Percentiles rank a stretch among this genome's conserved stretches.
phyloP scores from a whole-genome alignment of 1,140 invertebrate species.

The Drosophila ficusphila region DNA sequence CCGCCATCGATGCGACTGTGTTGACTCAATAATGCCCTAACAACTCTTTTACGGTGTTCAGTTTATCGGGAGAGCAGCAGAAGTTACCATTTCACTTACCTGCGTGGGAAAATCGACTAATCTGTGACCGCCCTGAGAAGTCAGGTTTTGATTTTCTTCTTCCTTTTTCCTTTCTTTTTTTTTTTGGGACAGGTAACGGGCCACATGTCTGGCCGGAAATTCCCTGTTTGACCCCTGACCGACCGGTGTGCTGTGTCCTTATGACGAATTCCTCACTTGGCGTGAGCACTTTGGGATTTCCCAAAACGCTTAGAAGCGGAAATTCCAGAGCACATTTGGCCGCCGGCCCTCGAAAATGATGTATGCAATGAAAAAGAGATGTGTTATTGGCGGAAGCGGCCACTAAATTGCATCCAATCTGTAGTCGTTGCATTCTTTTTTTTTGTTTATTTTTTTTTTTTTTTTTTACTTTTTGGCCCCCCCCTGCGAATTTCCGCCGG shows the following conservation, averaged over 20 bases:
- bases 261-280: constrained; percentile 76
- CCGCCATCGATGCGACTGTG: constrained; percentile 30
- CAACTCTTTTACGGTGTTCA: constrained; percentile 51
- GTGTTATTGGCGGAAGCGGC: constrained; percentile 51
- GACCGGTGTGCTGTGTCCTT: constrained; percentile 49
- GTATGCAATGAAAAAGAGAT: constrained; percentile 44
- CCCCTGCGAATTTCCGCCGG: constrained; percentile 41
- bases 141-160: constrained; percentile 48
- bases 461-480: too few relatives aligned
- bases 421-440: constrained; percentile 18
- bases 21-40: constrained; percentile 46
- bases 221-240: constrained; percentile 52
- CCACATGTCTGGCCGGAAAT: constrained; percentile 72
- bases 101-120: constrained; percentile 68
- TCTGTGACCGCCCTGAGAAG: constrained; percentile 34
- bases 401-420: constrained; percentile 68
- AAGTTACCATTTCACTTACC: constrained; percentile 20
- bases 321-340: constrained; percentile 44
- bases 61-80: constrained; percentile 29
- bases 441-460: constrained; percentile 4
- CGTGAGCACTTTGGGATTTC: constrained; percentile 61
- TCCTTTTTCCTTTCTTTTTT: too few relatives aligned
- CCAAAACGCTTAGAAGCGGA: constrained; percentile 54
- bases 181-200: constrained; percentile 21
- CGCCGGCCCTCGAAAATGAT: constrained; percentile 12